phyloP scores from a whole-genome alignment of 2,888 invertebrate species.

The Apotomis betuletana region DNA sequence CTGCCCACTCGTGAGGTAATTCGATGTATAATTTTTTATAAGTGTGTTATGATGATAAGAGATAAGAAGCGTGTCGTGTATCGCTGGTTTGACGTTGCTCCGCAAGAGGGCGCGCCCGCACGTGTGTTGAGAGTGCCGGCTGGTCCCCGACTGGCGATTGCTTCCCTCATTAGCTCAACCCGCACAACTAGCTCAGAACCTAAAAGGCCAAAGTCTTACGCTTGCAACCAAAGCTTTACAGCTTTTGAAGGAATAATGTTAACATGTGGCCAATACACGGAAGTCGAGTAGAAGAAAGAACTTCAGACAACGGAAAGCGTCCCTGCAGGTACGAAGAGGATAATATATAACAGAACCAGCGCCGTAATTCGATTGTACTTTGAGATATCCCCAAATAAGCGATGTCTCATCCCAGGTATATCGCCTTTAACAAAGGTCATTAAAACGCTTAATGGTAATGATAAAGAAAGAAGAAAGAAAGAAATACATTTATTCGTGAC shows the following conservation, averaged over 20 bases:
- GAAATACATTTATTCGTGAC: too few relatives aligned
- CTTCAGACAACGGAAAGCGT: too few relatives aligned
- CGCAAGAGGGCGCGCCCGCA: conserved; percentile 44
- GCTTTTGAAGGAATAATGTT: not conserved
- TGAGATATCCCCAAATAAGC: too few relatives aligned
- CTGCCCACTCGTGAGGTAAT: conserved; percentile 69
- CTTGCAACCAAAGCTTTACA: not conserved
- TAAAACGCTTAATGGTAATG: too few relatives aligned
- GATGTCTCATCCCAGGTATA: too few relatives aligned
- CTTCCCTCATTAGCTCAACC: conserved; percentile 27
- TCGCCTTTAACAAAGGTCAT: too few relatives aligned
- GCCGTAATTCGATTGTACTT: too few relatives aligned
- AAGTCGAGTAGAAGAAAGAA: too few relatives aligned
- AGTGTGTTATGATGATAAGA: conserved; percentile 58
- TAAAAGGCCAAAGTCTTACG: not conserved
- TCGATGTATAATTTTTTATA: conserved; percentile 71
- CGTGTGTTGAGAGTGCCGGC: conserved; percentile 47
- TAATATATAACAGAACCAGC: too few relatives aligned
- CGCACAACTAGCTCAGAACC: conserved; percentile 8
- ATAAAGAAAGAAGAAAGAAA: too few relatives aligned
- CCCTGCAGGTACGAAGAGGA: too few relatives aligned
- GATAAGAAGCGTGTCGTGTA: conserved; percentile 60
- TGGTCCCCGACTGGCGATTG: conserved; percentile 50
- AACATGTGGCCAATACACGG: not conserved
- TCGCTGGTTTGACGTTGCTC: conserved; percentile 36